Evolutionary conservation across 2,113 vertebrate genomes (phyloP).

Genomic region (Pipra filicauda): DNA sequence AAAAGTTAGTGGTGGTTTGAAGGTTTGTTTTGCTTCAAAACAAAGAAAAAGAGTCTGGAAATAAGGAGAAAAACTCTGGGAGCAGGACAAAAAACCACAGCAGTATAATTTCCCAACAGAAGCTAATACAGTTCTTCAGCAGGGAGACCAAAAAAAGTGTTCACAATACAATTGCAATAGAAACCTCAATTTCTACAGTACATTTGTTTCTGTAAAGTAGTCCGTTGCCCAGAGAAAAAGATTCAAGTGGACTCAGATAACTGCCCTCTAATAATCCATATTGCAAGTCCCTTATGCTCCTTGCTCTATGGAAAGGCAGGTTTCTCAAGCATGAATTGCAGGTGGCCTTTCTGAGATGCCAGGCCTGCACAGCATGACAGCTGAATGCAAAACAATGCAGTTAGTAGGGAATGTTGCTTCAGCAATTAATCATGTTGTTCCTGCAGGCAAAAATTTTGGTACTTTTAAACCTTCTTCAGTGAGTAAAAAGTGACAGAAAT

Average conservation of each 20-base stretch:
- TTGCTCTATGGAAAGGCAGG: neutral
- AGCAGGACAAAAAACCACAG: neutral
- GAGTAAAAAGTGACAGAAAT: neutral
- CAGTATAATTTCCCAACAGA: neutral
- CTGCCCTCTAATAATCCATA: accelerated
- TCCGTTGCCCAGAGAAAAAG: neutral
- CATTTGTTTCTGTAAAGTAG: neutral
- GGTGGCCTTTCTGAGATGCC: neutral
- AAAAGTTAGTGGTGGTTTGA: neutral
- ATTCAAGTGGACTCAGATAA: neutral
- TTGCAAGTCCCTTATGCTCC: neutral
- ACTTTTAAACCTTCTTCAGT: neutral
- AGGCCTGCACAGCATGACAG: neutral
- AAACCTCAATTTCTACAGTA: neutral
- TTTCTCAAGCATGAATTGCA: neutral
- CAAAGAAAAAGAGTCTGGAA: neutral
- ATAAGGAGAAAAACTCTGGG: neutral
- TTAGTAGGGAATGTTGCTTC: neutral
- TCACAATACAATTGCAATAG: neutral
- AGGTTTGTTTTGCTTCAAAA: neutral
- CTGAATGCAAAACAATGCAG: accelerated
- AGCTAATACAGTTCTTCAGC: neutral
- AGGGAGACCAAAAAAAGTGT: neutral
- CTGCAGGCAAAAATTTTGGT: neutral
- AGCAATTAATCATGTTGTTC: neutral